Evolutionary conservation across 2,113 vertebrate genomes (phyloP), one percentile per base, ranked within the genome.

Genomic region (Scartelaos histophorus): DNA sequence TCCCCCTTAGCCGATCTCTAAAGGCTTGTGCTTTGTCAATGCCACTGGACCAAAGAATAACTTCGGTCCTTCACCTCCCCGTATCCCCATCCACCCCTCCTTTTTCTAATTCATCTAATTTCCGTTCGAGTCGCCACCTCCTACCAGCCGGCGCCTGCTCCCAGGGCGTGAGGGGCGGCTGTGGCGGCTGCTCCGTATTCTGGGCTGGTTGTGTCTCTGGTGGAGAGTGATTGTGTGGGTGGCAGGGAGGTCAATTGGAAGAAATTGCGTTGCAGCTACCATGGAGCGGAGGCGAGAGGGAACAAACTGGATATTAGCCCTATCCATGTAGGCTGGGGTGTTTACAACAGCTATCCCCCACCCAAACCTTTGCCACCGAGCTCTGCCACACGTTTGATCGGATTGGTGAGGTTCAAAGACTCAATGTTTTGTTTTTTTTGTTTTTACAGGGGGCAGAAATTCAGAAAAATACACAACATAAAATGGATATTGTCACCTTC

Each of bases 231-330:
- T 91, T 91, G 91, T 87, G 90, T 87, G 81, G 64, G 87, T 92
- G 90, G 88, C 91, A 90, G 87, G 82, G 87, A 92, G 93, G 92
- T 93, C 92, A 93, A 92, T 92, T 92, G 89, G 91, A 93, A 93
- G 89, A 91, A 93, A 93, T 92, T 92, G 93, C 75, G 85, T 88
- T 90, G 89, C 89, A 90, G 87, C 89, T 86, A 86, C 89, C 84
- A 87, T 89, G 89, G 87, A 91, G 89, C 87, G 85, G 78, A 86
- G 83, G 90, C 81, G 75, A 91, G 89, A 77, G 87, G 86, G 89
- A 92, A 91, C 90, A 92, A 92, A 91, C 90, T 88, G 90, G 87
- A 86, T 93, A 93, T 92, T 93, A 92, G 89, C 89, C 88, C 89
- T 87, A 90, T 92, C 85, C 89, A 87, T 94, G 92, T 92, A 92